These are phyloP conservation scores for Gymnoscopelus braueri DNA, from an alignment of 2,797 vertebrate genomes.

Conservation along the genomic window DNA sequence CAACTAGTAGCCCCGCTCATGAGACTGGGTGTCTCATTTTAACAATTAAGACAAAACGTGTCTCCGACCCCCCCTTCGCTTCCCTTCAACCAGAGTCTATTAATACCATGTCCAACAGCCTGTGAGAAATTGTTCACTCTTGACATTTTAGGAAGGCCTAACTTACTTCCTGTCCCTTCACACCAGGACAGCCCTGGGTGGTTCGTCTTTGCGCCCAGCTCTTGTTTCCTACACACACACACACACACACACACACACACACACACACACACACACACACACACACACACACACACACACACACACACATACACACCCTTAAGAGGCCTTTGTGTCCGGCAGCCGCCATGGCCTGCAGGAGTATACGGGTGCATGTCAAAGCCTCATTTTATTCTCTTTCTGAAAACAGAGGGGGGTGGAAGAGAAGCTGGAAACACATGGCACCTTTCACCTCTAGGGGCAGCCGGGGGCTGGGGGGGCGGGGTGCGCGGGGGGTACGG, in stretches of 20 bases:
- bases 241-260: constrained; percentile 24
- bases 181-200: constrained; percentile 66
- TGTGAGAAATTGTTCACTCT: constrained; percentile 55
- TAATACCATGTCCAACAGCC: constrained; percentile 56
- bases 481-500: background rate
- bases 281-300: constrained; percentile 19
- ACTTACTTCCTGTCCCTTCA: constrained; percentile 75
- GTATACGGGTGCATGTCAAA: constrained; percentile 58
- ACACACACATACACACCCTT: constrained; percentile 27
- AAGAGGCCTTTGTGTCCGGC: constrained; percentile 47
- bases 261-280: constrained; percentile 19
- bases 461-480: constrained; percentile 29
- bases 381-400: constrained; percentile 51
- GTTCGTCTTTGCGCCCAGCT: constrained; percentile 60
- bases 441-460: constrained; percentile 74
- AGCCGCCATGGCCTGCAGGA: constrained; percentile 34
- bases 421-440: constrained; percentile 70
- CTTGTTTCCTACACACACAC: constrained; percentile 66
- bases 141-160: constrained; percentile 49
- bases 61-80: constrained; percentile 34
- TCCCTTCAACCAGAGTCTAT: constrained; percentile 39
- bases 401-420: constrained; percentile 45
- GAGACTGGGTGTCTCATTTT: no score
- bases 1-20: no score
- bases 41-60: background rate